Conservation (phyloP, 2,113 vertebrate genomes). For the Crotalus horridus region DNA sequence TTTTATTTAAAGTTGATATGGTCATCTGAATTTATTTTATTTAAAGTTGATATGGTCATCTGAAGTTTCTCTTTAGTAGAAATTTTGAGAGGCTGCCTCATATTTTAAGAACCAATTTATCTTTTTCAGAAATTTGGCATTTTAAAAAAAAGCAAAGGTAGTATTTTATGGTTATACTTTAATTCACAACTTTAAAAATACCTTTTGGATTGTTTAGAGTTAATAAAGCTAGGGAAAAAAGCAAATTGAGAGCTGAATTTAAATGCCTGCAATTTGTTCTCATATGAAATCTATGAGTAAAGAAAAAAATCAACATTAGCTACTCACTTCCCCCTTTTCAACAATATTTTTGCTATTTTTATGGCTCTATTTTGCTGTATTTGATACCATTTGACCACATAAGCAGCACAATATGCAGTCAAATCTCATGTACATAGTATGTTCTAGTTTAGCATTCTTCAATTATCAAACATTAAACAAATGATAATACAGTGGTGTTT, state of each 20-base stretch:
- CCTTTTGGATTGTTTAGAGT: not conserved
- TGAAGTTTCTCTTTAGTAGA: not conserved
- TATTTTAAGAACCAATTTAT: not conserved
- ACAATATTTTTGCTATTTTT: not conserved
- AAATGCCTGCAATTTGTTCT: not conserved
- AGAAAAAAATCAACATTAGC: not conserved
- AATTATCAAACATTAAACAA: not conserved
- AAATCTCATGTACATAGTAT: not conserved
- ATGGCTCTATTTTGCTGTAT: not conserved
- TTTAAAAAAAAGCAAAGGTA: not conserved
- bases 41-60: not conserved
- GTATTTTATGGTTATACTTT: not conserved
- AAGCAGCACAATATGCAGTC: not conserved
- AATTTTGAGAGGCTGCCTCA: not conserved
- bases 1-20: not conserved
- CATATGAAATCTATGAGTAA: not conserved
- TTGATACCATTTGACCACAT: not conserved
- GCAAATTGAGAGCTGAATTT: not conserved
- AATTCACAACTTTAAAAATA: not conserved
- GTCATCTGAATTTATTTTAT: not conserved
- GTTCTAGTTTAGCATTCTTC: not conserved
- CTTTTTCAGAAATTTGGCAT: not conserved
- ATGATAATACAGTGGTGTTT: not conserved
- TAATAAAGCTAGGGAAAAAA: not conserved
- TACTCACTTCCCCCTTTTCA: not conserved